These are phyloP conservation scores for Capromys pilorides DNA, from an alignment of 2,797 vertebrate genomes.

Conservation along the genomic window DNA sequence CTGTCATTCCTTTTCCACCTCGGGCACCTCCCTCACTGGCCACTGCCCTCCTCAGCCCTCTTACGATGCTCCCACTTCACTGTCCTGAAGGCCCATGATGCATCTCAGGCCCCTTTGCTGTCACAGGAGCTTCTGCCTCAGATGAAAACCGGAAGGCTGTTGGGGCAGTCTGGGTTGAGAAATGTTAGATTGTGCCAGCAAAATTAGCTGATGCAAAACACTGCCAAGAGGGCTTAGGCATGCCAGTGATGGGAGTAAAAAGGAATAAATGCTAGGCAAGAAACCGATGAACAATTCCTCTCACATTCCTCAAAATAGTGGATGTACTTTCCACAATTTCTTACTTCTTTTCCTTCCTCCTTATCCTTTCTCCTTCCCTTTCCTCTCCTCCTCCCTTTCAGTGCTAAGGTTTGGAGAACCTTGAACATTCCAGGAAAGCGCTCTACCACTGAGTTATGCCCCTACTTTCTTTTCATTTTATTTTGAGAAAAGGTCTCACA, in stretches of 20 bases:
- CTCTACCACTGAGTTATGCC: neutral
- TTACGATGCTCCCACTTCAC: neutral
- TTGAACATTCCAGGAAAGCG: neutral
- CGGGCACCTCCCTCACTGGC: neutral
- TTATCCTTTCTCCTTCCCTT: neutral
- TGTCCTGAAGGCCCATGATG: rapidly evolving
- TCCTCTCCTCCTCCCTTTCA: neutral
- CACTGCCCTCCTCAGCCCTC: neutral
- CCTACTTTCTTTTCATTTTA: neutral
- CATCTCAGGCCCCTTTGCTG: neutral
- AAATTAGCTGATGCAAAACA: neutral
- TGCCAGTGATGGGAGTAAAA: neutral
- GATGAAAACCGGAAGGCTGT: neutral
- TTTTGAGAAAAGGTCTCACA: neutral
- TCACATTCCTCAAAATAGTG: neutral
- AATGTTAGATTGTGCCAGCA: neutral
- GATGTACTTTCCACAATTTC: neutral
- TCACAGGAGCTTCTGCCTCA: neutral
- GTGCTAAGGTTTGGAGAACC: neutral
- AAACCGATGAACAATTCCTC: neutral
- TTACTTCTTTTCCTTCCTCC: rapidly evolving
- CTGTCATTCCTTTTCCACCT: neutral
- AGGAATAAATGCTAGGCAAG: neutral
- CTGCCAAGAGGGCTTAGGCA: neutral
- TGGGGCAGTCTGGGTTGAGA: neutral